Base-by-base conservation (phyloP, 2,888 invertebrate genomes). In the Apocheima hispidaria region DNA sequence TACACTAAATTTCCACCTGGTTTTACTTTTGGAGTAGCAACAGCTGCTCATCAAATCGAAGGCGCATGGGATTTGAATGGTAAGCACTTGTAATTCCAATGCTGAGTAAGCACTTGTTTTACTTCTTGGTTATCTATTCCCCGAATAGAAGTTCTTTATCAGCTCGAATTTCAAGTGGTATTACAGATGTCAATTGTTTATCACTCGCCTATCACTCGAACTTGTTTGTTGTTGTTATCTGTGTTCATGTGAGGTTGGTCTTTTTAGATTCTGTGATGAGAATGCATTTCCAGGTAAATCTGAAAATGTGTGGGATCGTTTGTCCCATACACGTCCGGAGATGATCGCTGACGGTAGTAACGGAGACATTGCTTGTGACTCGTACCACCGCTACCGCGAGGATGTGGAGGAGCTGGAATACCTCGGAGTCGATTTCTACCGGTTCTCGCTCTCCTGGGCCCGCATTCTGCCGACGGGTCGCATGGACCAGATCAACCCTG, bases 291-390 rank as follows among this genome's bases (percentile, higher is more conserved):
- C 23, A 95, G 95, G 94, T 20, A 95, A 95, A 83, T 92, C 94
- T 0, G 94, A 94, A 83, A 96, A 93, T 84, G 93, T 94, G 12
- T 95, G 94, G 94, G 95, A 95, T 73, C 86, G 85, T 23, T 84
- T 93, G 60, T 84, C 88, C 0, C 93, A 93, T 73, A 89, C 90
- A 0, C 84, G 86, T 21, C 93, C 94, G 0, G 94, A 95, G 59
- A 92, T 94, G 83, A 94, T 96, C 30, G 92, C 82, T 0, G 94
- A 95, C 63, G 84, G 89, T 1, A 92, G 93, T 2, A 95, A 94
- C 59, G 96, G 95, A 0, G 95, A 96, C 72, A 77, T 95, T 1
- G 95, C 96, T 0, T 94, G 95, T 65, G 95, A 96, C 82, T 95
- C 95, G 1, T 96, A 95, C 83, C 90, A 95, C 81, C 93, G 94